A percentile compares a stretch with the other conserved stretches of the same genome.
phyloP scores from a whole-genome alignment of 2,113 vertebrate species.

The Salvator merianae region DNA sequence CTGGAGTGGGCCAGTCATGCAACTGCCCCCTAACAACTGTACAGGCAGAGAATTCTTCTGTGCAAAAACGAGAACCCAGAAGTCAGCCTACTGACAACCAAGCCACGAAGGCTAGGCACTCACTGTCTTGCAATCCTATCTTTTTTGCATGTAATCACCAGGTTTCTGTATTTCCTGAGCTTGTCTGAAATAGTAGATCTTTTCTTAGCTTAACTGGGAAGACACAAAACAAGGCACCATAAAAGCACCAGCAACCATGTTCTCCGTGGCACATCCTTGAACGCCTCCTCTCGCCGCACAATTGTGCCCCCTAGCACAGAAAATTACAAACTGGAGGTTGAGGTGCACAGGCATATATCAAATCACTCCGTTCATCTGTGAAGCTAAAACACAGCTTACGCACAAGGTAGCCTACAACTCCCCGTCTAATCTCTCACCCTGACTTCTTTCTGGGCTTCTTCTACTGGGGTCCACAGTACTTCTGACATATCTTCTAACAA shows the following conservation, averaged over 20 bases:
- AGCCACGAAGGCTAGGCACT: no score
- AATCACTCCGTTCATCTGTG: background rate
- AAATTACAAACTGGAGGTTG: no score
- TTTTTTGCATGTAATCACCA: no score
- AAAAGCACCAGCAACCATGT: background rate
- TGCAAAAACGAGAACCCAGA: no score
- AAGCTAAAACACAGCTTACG: background rate
- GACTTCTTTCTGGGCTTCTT: background rate
- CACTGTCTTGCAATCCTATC: no score
- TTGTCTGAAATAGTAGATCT: background rate
- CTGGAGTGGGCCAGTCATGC: no score
- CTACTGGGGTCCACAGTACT: background rate
- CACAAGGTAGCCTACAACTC: no score
- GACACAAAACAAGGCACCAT: no score
- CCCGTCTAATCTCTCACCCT: background rate
- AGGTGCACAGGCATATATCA: background rate
- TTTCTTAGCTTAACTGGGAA: background rate
- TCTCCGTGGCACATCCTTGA: no score
- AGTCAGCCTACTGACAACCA: no score
- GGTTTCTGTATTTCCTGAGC: background rate
- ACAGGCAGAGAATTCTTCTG: no score
- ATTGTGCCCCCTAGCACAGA: background rate
- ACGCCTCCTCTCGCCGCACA: background rate
- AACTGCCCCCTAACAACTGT: background rate
- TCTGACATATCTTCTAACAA: background rate